These are phyloP conservation scores for Ellobium chinense DNA, from an alignment of 2,888 invertebrate species.

Conservation along the genomic window DNA sequence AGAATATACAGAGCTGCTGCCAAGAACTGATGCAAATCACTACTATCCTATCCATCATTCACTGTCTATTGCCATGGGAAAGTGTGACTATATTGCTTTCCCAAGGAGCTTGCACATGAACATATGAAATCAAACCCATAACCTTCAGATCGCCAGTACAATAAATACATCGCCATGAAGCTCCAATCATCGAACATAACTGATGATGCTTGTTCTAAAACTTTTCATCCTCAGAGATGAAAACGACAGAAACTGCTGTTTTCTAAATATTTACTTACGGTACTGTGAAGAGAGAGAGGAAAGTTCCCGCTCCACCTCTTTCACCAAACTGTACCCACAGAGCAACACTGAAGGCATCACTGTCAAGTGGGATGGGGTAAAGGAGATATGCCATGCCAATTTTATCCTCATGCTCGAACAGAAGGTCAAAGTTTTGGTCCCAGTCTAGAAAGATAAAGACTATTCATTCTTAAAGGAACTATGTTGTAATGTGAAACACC, in stretches of 20 bases:
- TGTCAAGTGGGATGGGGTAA: constrained; percentile 89
- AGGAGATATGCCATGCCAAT: constrained; percentile 95
- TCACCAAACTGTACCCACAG: constrained; percentile 93
- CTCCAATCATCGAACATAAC: not conserved
- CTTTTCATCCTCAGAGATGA: not conserved
- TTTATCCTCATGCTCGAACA: constrained; percentile 91
- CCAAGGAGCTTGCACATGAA: too few relatives aligned
- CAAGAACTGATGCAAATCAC: too few relatives aligned
- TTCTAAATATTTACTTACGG: constrained; percentile 51
- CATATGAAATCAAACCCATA: too few relatives aligned
- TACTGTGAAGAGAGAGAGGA: constrained; percentile 54
- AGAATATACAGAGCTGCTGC: too few relatives aligned
- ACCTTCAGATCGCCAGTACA: too few relatives aligned
- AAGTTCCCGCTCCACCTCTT: constrained; percentile 51
- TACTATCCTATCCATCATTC: too few relatives aligned
- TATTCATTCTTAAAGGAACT: too few relatives aligned
- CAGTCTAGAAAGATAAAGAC: too few relatives aligned
- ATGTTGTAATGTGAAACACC: too few relatives aligned
- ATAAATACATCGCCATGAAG: too few relatives aligned
- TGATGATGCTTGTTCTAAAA: not conserved
- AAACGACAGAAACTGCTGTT: not conserved
- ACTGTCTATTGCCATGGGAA: too few relatives aligned
- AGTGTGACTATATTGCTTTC: too few relatives aligned
- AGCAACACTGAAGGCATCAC: constrained; percentile 89
- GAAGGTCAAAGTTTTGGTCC: constrained; percentile 97